phyloP scores from a whole-genome alignment of 2,888 invertebrate genomes.

The Peribatodes rhomboidaria region DNA sequence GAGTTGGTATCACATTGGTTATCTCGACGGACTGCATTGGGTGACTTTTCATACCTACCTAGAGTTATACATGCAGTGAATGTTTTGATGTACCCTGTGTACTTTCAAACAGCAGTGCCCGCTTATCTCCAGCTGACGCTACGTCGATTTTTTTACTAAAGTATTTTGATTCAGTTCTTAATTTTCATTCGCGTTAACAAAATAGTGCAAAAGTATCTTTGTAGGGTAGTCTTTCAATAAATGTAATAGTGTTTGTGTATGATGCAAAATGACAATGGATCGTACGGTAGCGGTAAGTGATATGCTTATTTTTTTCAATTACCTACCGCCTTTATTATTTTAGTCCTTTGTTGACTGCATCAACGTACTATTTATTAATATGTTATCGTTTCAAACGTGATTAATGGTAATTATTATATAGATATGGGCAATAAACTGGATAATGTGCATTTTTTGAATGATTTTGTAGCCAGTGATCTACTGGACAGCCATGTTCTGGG shows the following conservation, averaged over 20 bases:
- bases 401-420: constrained; percentile 70
- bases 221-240: not conserved
- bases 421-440: constrained; percentile 80
- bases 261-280: constrained; percentile 79
- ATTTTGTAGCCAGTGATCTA: constrained; percentile 81
- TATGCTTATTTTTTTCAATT: constrained; percentile 51
- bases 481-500: constrained; percentile 83
- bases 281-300: constrained; percentile 79
- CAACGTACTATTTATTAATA: constrained; percentile 58
- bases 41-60: constrained; percentile 25
- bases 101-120: constrained; percentile 52
- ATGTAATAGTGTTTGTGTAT: constrained; percentile 30
- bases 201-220: constrained; percentile 7
- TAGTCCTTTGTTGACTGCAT: constrained; percentile 56
- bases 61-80: constrained; percentile 29
- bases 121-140: constrained; percentile 56
- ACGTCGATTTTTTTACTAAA: constrained; percentile 48
- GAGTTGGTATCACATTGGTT: constrained; percentile 35
- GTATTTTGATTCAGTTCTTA: constrained; percentile 18
- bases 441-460: constrained; percentile 76
- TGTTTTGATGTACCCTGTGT: constrained; percentile 33
- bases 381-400: constrained; percentile 75
- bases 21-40: constrained; percentile 31
- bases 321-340: constrained; percentile 60
- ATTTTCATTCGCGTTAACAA: constrained; percentile 7